Conservation (phyloP, 1,140 invertebrate species). For the Meloidogyne exigua region DNA sequence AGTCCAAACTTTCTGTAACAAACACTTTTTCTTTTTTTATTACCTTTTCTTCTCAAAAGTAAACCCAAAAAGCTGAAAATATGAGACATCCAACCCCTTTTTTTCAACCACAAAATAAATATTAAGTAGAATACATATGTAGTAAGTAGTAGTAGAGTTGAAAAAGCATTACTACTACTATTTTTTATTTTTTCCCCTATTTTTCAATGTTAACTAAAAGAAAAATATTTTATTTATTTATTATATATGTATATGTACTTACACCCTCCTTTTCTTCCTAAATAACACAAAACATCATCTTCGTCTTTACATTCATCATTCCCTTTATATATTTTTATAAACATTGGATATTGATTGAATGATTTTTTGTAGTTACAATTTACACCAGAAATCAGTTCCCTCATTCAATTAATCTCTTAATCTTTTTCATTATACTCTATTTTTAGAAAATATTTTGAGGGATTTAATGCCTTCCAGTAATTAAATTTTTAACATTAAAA, state of each 20-base stretch:
- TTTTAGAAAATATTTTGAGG: background rate
- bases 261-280: background rate
- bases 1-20: too few species aligned
- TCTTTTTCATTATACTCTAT: background rate
- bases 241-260: background rate
- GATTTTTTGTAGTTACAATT: background rate
- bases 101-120: background rate
- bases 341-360: background rate
- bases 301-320: background rate
- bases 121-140: too few species aligned
- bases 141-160: background rate
- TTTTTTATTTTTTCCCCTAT: background rate
- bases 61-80: background rate
- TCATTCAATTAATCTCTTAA: background rate
- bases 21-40: too few species aligned
- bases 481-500: background rate
- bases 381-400: background rate
- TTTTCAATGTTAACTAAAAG: background rate
- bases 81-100: background rate
- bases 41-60: too few species aligned
- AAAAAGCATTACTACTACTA: constrained; percentile 4
- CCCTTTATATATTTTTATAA: background rate
- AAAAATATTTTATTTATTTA: background rate
- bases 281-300: background rate
- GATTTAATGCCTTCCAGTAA: background rate